Evolutionary conservation across 2,888 invertebrate species (phyloP), one percentile per base, ranked within the genome.

Genomic region (Parnassius glacialis): DNA sequence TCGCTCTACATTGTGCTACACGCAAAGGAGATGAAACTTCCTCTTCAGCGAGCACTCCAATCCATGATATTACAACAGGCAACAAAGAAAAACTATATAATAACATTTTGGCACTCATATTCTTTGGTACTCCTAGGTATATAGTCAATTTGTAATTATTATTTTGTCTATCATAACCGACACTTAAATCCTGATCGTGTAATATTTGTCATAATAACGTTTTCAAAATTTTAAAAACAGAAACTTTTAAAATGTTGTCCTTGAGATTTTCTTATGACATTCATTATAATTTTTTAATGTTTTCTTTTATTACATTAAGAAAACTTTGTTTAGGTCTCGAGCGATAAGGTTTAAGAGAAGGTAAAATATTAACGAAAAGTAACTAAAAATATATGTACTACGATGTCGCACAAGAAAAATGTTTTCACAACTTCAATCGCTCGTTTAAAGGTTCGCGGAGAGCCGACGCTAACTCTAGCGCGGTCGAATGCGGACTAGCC

Each of bases 1-100:
- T 94, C 70, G 95, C 94, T 83, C 95, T 88, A 83, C 95, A 95
- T 75, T 95, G 94, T 72, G 95, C 95, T 71, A 95, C 94, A 76
- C 94, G 92, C 70, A 95, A 85, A 64, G 95, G 95, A 74, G 94
- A 95, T 65, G 94, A 94, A 71, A 95, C 93, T 81, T 94, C 94
- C 88, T 93, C 93, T 75, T 94, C 94, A 70, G 93, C 93, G 59
- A 80, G 73, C 80, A 88, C 90, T 80, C 85, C 90, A 86, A 90
- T 90, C 91, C 91, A 89, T 74, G 85, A 82, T 75, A 86, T 80
- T 70, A 89, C 73, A 71, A 84, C 76, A 74, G 85, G 83, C 80
- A 90, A 84, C 76, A 90, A 80, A 78, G 82, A 85, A 74, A 89
- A 90, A 90, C 88, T 87, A 89, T 84, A 87, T 76, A 89, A 85